A percentile compares a stretch with the other conserved stretches of the same genome.
These are phyloP conservation scores for Fukomys damarensis DNA, from an alignment of 2,113 vertebrate species.

Conservation along the genomic window DNA sequence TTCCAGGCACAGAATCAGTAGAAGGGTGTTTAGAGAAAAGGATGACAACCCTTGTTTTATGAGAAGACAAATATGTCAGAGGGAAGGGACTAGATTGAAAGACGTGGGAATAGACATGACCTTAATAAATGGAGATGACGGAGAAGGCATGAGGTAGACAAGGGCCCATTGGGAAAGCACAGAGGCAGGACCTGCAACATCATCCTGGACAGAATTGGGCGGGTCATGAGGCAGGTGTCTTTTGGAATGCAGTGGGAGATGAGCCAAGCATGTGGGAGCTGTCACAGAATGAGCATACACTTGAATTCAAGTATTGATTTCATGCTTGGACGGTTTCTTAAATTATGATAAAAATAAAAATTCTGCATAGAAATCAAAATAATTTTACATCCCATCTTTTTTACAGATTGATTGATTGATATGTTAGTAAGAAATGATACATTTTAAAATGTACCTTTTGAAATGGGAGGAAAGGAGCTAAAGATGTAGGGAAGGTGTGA, in stretches of 20 bases:
- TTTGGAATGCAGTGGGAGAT: neutral
- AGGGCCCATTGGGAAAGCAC: neutral
- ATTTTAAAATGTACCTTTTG: neutral
- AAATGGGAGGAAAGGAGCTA: too few species aligned
- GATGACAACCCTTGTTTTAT: neutral
- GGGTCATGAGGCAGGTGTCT: too few species aligned
- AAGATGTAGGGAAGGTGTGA: too few species aligned
- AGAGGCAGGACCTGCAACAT: neutral
- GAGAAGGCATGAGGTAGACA: neutral
- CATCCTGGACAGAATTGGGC: neutral
- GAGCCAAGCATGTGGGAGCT: neutral
- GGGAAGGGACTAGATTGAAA: neutral
- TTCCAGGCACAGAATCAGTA: neutral
- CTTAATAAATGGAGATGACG: neutral
- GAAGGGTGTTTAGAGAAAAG: neutral
- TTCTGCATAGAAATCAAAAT: neutral
- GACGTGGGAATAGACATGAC: neutral
- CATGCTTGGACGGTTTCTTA: neutral
- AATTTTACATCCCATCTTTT: neutral
- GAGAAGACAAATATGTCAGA: neutral
- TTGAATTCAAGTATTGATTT: slow-evolving; percentile 16
- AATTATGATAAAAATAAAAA: neutral
- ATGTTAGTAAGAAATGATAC: neutral
- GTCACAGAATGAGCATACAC: neutral
- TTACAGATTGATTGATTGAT: neutral